Evolutionary conservation across 1,140 invertebrate species (phyloP).

Genomic region (Thaumatotibia leucotreta): DNA sequence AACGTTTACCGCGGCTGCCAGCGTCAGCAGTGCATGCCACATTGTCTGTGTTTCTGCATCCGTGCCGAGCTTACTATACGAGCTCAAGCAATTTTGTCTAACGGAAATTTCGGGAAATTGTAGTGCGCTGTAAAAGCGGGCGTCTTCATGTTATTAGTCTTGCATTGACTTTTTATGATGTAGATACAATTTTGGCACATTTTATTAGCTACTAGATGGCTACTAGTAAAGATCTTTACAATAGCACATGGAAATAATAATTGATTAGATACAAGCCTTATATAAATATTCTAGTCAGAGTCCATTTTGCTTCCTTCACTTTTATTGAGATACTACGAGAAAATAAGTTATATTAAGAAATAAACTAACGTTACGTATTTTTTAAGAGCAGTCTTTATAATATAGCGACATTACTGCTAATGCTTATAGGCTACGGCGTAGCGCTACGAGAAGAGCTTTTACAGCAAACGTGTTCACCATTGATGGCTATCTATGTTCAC

Average conservation of each 20-base stretch:
- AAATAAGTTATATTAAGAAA: too few relatives aligned
- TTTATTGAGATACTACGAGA: too few relatives aligned
- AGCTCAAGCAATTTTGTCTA: constrained; percentile 6
- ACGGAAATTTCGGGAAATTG: constrained; percentile 7
- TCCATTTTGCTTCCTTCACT: too few relatives aligned
- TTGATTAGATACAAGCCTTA: too few relatives aligned
- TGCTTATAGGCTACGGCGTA: not conserved
- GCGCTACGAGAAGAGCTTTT: not conserved
- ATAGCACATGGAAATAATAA: too few relatives aligned
- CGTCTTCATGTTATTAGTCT: not conserved
- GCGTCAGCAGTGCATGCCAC: not conserved
- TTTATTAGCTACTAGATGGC: too few relatives aligned
- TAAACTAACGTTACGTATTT: too few relatives aligned
- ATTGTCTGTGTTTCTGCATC: constrained; percentile 6
- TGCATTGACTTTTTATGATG: not conserved
- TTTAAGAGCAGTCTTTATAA: too few relatives aligned
- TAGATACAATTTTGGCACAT: not conserved
- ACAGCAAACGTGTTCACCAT: not conserved
- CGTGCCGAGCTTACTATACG: not conserved
- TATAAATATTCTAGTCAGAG: too few relatives aligned
- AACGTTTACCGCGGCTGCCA: not conserved
- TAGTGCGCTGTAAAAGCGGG: not conserved
- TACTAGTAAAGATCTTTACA: too few relatives aligned
- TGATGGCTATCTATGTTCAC: not conserved
- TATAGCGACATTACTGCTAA: too few relatives aligned